A percentile compares a stretch with the other conserved stretches of the same genome.
phyloP scores from a whole-genome alignment of 2,888 invertebrate genomes.

The Microplitis manilae region DNA sequence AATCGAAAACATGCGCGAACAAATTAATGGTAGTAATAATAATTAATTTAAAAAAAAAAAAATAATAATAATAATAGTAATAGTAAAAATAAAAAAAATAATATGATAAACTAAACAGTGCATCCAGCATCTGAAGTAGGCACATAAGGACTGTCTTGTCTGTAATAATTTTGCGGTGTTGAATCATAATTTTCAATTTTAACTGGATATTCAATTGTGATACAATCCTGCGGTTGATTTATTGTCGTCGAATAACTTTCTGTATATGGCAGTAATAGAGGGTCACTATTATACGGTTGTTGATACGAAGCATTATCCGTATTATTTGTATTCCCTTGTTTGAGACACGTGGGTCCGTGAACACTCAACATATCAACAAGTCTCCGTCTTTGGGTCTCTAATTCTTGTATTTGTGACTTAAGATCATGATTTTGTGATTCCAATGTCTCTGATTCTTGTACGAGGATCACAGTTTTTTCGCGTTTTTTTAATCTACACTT shows the following conservation, averaged over 20 bases:
- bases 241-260: slow-evolving; percentile 63
- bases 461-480: slow-evolving; percentile 88
- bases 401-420: slow-evolving; percentile 85
- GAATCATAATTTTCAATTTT: slow-evolving; percentile 67
- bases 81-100: slow-evolving; percentile 14
- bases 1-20: slow-evolving; percentile 3
- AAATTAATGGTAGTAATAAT: neutral
- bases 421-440: slow-evolving; percentile 89
- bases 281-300: slow-evolving; percentile 57
- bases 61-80: neutral
- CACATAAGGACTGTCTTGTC: slow-evolving; percentile 64
- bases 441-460: slow-evolving; percentile 88
- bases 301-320: slow-evolving; percentile 69
- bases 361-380: slow-evolving; percentile 85
- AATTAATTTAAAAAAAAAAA: slow-evolving; percentile 5
- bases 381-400: slow-evolving; percentile 85
- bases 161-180: slow-evolving; percentile 61
- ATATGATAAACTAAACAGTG: slow-evolving; percentile 61
- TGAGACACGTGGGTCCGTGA: slow-evolving; percentile 82
- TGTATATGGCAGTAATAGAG: slow-evolving; percentile 65
- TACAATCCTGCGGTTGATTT: slow-evolving; percentile 66
- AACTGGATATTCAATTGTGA: slow-evolving; percentile 64
- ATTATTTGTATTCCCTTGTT: slow-evolving; percentile 69
- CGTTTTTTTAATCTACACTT: slow-evolving; percentile 95
- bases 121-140: slow-evolving; percentile 66